Conservation (phyloP, 2,113 vertebrate genomes). For the Gallinago paraguaiae region DNA sequence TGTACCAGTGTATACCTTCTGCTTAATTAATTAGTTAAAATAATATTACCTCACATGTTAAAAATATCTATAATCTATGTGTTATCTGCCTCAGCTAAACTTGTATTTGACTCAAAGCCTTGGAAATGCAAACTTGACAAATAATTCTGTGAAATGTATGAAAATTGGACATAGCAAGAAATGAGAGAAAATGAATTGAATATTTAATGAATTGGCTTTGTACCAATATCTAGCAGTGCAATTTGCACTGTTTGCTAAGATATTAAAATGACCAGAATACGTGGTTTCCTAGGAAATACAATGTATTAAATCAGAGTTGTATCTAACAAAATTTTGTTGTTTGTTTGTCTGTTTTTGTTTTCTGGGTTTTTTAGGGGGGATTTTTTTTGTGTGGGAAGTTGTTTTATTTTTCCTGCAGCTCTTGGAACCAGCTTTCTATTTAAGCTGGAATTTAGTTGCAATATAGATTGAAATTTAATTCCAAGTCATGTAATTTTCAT, state of each 20-base stretch:
- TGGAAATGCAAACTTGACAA: neutral
- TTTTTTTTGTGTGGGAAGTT: too few relatives aligned
- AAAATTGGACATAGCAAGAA: neutral
- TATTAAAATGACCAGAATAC: neutral
- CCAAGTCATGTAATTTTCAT: conserved; percentile 19
- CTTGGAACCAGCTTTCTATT: neutral
- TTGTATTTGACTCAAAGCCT: neutral
- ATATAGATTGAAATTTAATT: conserved; percentile 46
- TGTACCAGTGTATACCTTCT: neutral
- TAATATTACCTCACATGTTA: neutral
- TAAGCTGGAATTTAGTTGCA: conserved; percentile 4
- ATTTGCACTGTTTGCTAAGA: neutral
- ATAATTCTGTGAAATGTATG: neutral
- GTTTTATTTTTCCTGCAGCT: neutral
- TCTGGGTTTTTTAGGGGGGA: neutral
- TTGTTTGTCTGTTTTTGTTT: neutral
- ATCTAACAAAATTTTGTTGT: neutral
- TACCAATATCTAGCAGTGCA: neutral
- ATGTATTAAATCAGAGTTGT: neutral
- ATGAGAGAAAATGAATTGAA: neutral
- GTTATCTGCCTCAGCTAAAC: neutral
- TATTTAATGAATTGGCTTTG: conserved; percentile 26
- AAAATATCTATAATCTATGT: neutral
- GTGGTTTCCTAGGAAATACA: neutral
- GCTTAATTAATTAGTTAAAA: neutral